phyloP scores from a whole-genome alignment of 1,140 invertebrate genomes.

The Lasioglossum albipes region DNA sequence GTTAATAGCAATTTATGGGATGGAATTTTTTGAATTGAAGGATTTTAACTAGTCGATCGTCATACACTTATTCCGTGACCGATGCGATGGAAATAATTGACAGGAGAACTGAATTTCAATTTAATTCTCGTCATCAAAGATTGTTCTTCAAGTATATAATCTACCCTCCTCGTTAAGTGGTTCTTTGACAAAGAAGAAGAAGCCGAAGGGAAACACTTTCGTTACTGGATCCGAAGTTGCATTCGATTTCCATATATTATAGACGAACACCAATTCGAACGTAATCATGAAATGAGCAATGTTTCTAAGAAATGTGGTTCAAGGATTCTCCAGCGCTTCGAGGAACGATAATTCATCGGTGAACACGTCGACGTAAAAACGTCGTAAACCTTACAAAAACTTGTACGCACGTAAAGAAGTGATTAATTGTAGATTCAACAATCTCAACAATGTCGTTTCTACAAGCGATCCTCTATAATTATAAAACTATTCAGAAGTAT shows the following conservation, averaged over 20 bases:
- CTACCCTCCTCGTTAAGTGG: too few relatives aligned
- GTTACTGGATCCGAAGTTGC: background rate
- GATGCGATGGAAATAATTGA: too few relatives aligned
- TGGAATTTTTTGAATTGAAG: too few relatives aligned
- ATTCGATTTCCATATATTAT: slow-evolving; percentile 1
- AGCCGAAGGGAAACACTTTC: too few relatives aligned
- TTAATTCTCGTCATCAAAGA: too few relatives aligned
- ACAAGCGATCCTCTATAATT: background rate
- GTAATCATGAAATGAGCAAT: slow-evolving; percentile 1
- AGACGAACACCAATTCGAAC: background rate
- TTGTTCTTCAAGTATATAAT: too few relatives aligned
- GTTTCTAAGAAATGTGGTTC: background rate
- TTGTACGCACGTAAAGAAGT: background rate
- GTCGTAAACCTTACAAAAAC: background rate
- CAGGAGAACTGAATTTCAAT: too few relatives aligned
- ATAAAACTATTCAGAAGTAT: background rate
- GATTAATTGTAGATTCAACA: slow-evolving; percentile 6
- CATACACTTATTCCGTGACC: too few relatives aligned
- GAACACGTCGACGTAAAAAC: background rate
- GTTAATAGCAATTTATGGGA: too few relatives aligned
- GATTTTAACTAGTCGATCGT: too few relatives aligned
- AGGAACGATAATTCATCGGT: slow-evolving; percentile 1
- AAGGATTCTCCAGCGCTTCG: background rate
- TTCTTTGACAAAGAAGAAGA: too few relatives aligned
- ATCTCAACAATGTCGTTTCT: background rate